These are phyloP conservation scores for Clanis bilineata DNA, from an alignment of 2,888 invertebrate species.

Conservation along the genomic window DNA sequence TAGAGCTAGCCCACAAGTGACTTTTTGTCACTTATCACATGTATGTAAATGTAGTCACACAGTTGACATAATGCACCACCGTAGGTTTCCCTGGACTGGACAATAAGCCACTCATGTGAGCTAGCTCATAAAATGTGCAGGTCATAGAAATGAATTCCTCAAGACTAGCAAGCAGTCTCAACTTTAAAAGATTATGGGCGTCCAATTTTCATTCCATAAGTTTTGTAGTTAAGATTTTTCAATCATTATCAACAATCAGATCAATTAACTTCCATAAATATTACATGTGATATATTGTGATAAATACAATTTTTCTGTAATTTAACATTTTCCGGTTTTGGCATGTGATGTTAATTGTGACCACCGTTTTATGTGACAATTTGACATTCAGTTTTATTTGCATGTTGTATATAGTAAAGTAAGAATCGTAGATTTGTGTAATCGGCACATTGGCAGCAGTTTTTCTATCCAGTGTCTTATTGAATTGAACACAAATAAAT, in stretches of 20 bases:
- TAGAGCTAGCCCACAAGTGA: too few relatives aligned
- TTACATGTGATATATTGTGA: constrained; percentile 7
- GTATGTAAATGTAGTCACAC: too few relatives aligned
- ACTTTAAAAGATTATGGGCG: not conserved
- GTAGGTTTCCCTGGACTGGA: too few relatives aligned
- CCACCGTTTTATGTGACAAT: constrained; percentile 16
- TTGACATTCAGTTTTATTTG: constrained; percentile 20
- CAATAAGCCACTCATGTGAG: too few relatives aligned
- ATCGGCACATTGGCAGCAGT: constrained; percentile 37
- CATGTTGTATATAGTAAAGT: constrained; percentile 38
- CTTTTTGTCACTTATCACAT: too few relatives aligned
- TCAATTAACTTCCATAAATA: constrained; percentile 7
- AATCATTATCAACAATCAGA: constrained; percentile 21
- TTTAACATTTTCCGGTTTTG: constrained; percentile 5
- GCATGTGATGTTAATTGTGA: constrained; percentile 25
- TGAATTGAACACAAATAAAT: constrained; percentile 56
- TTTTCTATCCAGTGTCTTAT: constrained; percentile 27
- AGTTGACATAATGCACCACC: too few relatives aligned
- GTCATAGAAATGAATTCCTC: not conserved
- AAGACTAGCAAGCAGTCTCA: not conserved
- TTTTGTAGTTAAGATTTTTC: not conserved
- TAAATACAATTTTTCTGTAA: constrained; percentile 3
- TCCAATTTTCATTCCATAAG: constrained; percentile 59
- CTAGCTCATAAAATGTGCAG: not conserved
- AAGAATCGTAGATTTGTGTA: constrained; percentile 25